A percentile compares a stretch with the other conserved stretches of the same genome.
Evolutionary conservation across 2,797 vertebrate species (phyloP).

Genomic region (Menidia menidia): DNA sequence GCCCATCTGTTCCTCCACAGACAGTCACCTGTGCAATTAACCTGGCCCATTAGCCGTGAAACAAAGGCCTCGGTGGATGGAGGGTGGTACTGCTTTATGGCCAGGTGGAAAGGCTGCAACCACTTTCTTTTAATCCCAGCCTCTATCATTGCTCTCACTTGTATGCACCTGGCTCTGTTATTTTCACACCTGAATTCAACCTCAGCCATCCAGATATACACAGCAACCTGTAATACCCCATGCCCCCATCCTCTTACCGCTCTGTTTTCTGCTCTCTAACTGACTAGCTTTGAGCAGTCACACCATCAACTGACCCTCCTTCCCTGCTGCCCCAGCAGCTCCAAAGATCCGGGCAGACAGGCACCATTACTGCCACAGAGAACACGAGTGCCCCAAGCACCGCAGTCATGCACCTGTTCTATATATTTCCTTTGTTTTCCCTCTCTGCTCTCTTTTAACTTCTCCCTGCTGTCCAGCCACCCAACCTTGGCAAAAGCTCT

Average conservation of each 20-base stretch:
- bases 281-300: conserved; percentile 52
- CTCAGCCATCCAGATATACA: conserved; percentile 39
- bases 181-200: conserved; percentile 60
- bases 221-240: conserved; percentile 60
- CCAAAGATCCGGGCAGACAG: conserved; percentile 45
- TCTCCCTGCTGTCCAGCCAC: conserved; percentile 42
- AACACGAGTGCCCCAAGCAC: conserved; percentile 67
- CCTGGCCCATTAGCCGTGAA: conserved; percentile 79
- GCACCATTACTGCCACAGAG: conserved; percentile 67
- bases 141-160: conserved; percentile 36
- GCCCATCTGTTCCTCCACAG: conserved; percentile 81
- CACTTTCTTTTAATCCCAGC: conserved; percentile 64
- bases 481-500: conserved; percentile 62
- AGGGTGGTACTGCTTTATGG: conserved; percentile 57
- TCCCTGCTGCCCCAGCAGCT: conserved; percentile 47
- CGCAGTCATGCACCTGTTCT: conserved; percentile 72
- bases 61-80: conserved; percentile 71
- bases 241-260: conserved; percentile 17
- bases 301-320: conserved; percentile 28
- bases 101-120: conserved; percentile 71
- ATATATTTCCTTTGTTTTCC: conserved; percentile 60
- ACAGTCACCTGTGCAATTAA: conserved; percentile 87
- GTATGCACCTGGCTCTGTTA: conserved; percentile 62
- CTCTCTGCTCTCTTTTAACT: conserved; percentile 13
- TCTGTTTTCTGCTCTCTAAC: conserved; percentile 34